Evolutionary conservation across 2,113 vertebrate species (phyloP).

Genomic region (Raja brachyura): DNA sequence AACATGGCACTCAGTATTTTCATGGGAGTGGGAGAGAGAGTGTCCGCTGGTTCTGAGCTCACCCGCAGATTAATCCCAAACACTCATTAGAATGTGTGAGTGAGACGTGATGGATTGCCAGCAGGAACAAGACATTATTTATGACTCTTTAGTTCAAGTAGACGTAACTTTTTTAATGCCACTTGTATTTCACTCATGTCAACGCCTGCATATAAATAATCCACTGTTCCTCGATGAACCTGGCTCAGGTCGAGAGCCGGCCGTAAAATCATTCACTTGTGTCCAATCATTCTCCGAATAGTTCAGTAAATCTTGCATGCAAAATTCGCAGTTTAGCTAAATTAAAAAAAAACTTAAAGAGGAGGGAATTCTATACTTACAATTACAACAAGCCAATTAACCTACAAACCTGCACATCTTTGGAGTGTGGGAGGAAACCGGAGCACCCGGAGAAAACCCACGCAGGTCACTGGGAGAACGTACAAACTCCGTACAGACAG

Average conservation of each 20-base stretch:
- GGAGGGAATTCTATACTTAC: background rate
- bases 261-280: conserved; percentile 26
- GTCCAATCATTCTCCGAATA: background rate
- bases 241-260: background rate
- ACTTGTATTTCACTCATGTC: conserved; percentile 24
- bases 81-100: background rate
- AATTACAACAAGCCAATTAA: too few species aligned
- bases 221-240: background rate
- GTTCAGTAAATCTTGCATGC: background rate
- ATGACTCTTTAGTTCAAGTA: background rate
- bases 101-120: background rate
- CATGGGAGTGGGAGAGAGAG: background rate
- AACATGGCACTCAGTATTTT: background rate
- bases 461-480: too few species aligned
- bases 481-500: too few species aligned
- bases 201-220: conserved; percentile 23
- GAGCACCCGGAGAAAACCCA: too few species aligned
- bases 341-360: background rate
- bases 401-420: too few species aligned
- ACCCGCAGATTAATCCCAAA: background rate
- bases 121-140: conserved; percentile 23
- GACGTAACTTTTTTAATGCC: background rate
- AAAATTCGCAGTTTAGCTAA: background rate
- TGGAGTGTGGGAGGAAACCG: too few species aligned
- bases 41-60: background rate